Conservation (phyloP, 2,888 invertebrate species). For the Eristalis arbustorum region DNA sequence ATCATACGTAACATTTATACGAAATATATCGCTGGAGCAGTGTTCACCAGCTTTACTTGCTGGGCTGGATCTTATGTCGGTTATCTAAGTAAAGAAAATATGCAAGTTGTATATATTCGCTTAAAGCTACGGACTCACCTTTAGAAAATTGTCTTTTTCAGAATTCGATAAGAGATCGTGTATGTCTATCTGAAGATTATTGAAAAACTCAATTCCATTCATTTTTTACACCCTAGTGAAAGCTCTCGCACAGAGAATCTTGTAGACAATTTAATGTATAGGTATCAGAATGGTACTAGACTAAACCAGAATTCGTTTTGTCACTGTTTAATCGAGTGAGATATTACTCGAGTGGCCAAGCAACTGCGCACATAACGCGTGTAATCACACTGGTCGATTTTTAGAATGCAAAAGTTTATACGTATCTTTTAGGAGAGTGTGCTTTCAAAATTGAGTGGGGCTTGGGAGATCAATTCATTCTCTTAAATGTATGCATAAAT, state of each 20-base stretch:
- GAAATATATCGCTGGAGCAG: constrained; percentile 72
- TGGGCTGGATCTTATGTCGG: neutral
- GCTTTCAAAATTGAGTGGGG: neutral
- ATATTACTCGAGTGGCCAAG: neutral
- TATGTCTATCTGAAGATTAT: neutral
- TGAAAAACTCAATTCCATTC: neutral
- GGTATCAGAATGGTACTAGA: neutral
- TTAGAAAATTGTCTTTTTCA: neutral
- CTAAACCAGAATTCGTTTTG: neutral
- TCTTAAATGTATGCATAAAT: neutral
- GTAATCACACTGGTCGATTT: neutral
- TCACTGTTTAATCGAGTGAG: too few relatives aligned
- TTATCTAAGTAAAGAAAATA: neutral
- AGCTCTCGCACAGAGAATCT: neutral
- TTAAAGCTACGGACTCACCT: neutral
- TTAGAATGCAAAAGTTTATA: neutral
- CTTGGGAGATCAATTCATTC: neutral
- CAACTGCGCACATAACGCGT: neutral
- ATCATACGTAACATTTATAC: constrained; percentile 38
- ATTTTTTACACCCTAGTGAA: neutral
- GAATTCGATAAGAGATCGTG: neutral
- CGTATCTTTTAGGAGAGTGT: neutral
- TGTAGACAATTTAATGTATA: neutral
- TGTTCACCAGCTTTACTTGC: constrained; percentile 52
- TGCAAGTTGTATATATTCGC: neutral